Percentiles rank a stretch among this genome's conserved stretches.
Conservation (phyloP, 2,888 invertebrate species). For the Microplitis manilae region DNA sequence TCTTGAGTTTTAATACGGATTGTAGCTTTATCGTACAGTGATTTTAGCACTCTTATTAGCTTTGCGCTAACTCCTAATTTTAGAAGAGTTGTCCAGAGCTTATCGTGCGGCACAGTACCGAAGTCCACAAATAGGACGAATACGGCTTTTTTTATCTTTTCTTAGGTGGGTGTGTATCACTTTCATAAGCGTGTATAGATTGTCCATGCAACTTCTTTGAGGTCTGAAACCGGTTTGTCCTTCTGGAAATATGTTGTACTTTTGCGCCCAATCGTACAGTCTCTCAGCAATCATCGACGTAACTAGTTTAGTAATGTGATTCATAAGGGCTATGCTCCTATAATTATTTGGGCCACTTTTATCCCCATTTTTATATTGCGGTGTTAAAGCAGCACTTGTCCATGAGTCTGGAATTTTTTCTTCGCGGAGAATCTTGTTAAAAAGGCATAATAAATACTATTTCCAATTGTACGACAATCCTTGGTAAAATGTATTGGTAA, state of each 20-base stretch:
- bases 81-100: conserved; percentile 45
- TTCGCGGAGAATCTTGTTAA: conserved; percentile 27
- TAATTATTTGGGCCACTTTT: conserved; percentile 38
- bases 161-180: conserved; percentile 29
- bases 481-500: conserved; percentile 7
- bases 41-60: conserved; percentile 42
- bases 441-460: conserved; percentile 15
- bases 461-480: conserved; percentile 30
- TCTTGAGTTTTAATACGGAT: conserved; percentile 24
- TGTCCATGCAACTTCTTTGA: conserved; percentile 36
- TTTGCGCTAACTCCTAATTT: conserved; percentile 45
- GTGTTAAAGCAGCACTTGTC: conserved; percentile 18
- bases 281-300: conserved; percentile 44
- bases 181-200: conserved; percentile 31
- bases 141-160: neutral
- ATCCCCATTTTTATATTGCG: conserved; percentile 28
- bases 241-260: conserved; percentile 35
- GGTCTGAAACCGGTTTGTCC: conserved; percentile 39
- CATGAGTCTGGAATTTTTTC: conserved; percentile 19
- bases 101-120: conserved; percentile 27
- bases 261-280: conserved; percentile 42
- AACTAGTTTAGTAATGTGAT: conserved; percentile 49
- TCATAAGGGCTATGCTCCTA: conserved; percentile 49
- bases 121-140: neutral
- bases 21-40: conserved; percentile 12